phyloP scores from a whole-genome alignment of 2,113 vertebrate genomes.

The Leptodactylus fuscus region DNA sequence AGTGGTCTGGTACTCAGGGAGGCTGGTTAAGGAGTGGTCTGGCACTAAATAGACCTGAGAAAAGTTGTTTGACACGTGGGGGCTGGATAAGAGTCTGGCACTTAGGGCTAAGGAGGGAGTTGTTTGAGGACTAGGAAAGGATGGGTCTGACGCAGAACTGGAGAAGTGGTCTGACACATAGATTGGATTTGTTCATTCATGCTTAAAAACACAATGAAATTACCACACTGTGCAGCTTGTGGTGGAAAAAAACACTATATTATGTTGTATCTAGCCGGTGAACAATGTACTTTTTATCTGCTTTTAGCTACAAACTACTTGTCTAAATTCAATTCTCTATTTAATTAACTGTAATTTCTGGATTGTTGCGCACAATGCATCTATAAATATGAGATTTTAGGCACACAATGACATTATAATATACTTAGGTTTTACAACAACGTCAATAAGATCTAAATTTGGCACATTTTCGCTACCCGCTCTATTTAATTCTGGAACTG shows the following conservation, averaged over 20 bases:
- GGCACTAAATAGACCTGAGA: too few relatives aligned
- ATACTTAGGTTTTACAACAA: slow-evolving; percentile 12
- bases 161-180: background rate
- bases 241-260: background rate
- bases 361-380: background rate
- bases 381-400: slow-evolving; percentile 11
- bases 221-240: background rate
- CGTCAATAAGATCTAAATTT: slow-evolving; percentile 29
- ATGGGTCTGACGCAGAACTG: background rate
- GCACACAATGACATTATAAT: background rate
- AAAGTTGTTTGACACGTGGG: too few relatives aligned
- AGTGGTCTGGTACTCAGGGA: background rate
- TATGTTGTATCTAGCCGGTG: background rate
- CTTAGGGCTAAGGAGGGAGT: background rate
- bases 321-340: too few relatives aligned
- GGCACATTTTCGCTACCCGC: slow-evolving; percentile 8
- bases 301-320: background rate
- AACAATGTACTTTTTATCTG: background rate
- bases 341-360: background rate
- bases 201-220: background rate
- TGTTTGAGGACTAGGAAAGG: background rate
- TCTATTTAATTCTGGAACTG: slow-evolving; percentile 23
- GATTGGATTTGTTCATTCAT: background rate
- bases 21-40: background rate
- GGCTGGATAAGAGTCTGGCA: too few relatives aligned